phyloP scores from a whole-genome alignment of 2,113 vertebrate genomes.

The Myxocyprinus asiaticus region DNA sequence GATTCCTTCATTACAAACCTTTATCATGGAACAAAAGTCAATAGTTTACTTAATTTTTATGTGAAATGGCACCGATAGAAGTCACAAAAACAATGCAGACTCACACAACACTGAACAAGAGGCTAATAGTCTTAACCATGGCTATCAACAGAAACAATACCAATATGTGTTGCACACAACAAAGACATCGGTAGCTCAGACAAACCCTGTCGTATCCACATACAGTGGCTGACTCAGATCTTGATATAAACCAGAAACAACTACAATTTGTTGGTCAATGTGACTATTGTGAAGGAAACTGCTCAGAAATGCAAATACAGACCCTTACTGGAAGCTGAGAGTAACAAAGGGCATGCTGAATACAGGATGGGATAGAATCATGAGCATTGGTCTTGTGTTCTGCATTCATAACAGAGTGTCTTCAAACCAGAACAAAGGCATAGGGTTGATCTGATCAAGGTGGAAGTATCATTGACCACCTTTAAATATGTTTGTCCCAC shows the following conservation, averaged over 20 bases:
- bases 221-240: no score
- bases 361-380: neutral
- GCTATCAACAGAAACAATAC: neutral
- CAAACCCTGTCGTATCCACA: no score
- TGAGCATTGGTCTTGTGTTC: neutral
- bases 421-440: slow-evolving; percentile 5
- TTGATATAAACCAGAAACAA: no score
- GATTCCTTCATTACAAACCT: slow-evolving; percentile 60
- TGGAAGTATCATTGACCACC: neutral
- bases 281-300: neutral
- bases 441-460: neutral
- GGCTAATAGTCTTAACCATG: neutral
- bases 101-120: neutral
- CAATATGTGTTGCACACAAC: no score
- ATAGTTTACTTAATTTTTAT: neutral
- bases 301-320: neutral
- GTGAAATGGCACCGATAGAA: slow-evolving; percentile 5
- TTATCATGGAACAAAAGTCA: neutral
- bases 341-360: neutral
- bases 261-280: neutral
- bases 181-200: no score
- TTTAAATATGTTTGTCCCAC: neutral
- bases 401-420: neutral
- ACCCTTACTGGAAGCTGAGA: neutral
- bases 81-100: slow-evolving; percentile 15